A percentile compares a stretch with the other conserved stretches of the same genome.
These are phyloP conservation scores for Psittacara wagleri DNA, from an alignment of 2,113 vertebrate genomes.

Conservation along the genomic window DNA sequence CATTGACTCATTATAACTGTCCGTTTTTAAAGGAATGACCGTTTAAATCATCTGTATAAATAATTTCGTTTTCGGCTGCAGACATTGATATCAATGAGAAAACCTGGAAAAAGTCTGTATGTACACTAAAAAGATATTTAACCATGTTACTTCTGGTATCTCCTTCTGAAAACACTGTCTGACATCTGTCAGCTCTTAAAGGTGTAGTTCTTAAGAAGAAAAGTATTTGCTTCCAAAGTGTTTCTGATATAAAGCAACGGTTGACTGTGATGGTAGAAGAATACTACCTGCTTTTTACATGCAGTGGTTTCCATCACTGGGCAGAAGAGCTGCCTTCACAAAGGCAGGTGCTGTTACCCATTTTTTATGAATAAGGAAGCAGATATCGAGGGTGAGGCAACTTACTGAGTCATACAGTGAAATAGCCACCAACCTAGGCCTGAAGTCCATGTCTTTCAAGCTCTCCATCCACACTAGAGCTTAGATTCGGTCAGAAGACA, in stretches of 20 bases:
- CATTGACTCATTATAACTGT: neutral
- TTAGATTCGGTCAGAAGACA: neutral
- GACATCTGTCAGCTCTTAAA: neutral
- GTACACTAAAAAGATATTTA: neutral
- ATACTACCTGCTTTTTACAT: neutral
- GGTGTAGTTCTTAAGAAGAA: neutral
- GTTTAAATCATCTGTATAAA: neutral
- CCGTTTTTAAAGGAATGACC: neutral
- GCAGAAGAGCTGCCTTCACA: neutral
- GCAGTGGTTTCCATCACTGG: neutral
- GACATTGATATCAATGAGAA: neutral
- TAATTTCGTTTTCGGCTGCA: neutral
- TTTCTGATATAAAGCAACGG: neutral
- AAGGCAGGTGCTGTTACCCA: neutral
- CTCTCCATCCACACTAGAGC: neutral
- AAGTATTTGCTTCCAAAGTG: neutral
- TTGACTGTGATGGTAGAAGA: neutral
- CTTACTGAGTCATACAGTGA: neutral
- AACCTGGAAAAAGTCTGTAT: neutral
- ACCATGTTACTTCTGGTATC: neutral
- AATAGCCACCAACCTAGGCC: neutral
- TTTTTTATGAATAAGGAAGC: neutral
- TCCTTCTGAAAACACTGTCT: neutral
- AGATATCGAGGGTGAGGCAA: neutral
- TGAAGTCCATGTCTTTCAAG: neutral